Evolutionary conservation across 2,888 invertebrate genomes (phyloP).

Genomic region (Nematopogon swammerdamellus): DNA sequence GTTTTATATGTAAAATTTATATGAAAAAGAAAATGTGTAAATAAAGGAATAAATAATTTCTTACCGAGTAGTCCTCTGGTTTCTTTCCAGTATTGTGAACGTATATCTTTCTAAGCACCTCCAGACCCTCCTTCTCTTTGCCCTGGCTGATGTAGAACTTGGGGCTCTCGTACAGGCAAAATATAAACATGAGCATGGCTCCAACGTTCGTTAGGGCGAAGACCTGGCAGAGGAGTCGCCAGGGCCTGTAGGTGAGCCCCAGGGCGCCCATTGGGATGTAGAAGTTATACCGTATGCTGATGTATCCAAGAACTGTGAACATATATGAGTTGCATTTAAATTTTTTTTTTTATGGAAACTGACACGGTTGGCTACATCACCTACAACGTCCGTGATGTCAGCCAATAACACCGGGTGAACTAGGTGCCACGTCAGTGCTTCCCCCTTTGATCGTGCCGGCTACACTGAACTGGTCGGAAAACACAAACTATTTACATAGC

Average conservation of each 20-base stretch:
- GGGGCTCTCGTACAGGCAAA: slow-evolving; percentile 7
- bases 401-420: too few relatives aligned
- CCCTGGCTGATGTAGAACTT: slow-evolving; percentile 9
- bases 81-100: slow-evolving; percentile 6
- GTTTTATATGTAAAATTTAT: too few relatives aligned
- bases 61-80: slow-evolving; percentile 5
- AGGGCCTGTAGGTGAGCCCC: slow-evolving; percentile 7
- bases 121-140: slow-evolving; percentile 5
- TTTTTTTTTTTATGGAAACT: too few relatives aligned
- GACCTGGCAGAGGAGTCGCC: slow-evolving; percentile 8
- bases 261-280: background rate
- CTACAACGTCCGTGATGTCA: too few relatives aligned
- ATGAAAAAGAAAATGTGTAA: background rate
- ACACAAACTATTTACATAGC: too few relatives aligned
- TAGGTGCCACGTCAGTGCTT: too few relatives aligned
- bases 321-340: background rate
- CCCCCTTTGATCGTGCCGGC: too few relatives aligned
- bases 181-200: background rate
- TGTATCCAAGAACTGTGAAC: background rate
- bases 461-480: too few relatives aligned
- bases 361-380: too few relatives aligned
- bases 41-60: slow-evolving; percentile 1
- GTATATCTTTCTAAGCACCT: slow-evolving; percentile 7
- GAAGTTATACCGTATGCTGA: background rate
- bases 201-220: slow-evolving; percentile 1